Evolutionary conservation across 1,140 invertebrate species (phyloP).

Genomic region (Drosophila lowei): DNA sequence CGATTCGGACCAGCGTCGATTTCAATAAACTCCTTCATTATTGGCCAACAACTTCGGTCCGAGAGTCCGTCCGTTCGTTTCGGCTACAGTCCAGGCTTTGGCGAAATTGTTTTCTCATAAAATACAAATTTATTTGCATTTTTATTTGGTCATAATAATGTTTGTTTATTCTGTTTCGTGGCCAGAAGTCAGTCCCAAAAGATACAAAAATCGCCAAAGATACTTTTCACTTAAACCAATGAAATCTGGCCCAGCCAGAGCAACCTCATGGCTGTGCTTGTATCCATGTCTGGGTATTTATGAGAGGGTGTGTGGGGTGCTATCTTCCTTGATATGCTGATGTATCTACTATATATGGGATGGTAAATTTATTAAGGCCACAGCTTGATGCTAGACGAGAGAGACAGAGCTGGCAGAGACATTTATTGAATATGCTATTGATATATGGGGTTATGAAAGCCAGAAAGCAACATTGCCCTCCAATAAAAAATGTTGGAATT

Average conservation of each 20-base stretch:
- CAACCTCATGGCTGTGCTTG: too few relatives aligned
- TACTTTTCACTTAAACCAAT: constrained; percentile 10
- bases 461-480: constrained; percentile 23
- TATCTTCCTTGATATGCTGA: constrained; percentile 66
- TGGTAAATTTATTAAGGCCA: constrained; percentile 71
- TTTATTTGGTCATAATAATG: constrained; percentile 78
- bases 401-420: constrained; percentile 24
- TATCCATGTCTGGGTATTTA: too few relatives aligned
- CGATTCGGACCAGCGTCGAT: constrained; percentile 55
- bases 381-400: constrained; percentile 62
- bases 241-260: constrained; percentile 42
- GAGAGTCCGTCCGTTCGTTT: constrained; percentile 26
- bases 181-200: constrained; percentile 64
- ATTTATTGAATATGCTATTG: constrained; percentile 75
- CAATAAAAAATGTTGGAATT: constrained; percentile 7
- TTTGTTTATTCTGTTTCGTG: constrained; percentile 69
- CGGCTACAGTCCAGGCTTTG: constrained; percentile 28
- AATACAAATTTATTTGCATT: constrained; percentile 81
- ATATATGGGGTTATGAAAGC: constrained; percentile 67
- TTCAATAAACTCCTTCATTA: constrained; percentile 80
- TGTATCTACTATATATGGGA: constrained; percentile 35
- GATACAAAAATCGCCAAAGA: constrained; percentile 48
- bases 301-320: constrained; percentile 26
- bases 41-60: constrained; percentile 38
- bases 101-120: constrained; percentile 78